Conservation (phyloP, 1,140 invertebrate species). For the Brachionus rubens region DNA sequence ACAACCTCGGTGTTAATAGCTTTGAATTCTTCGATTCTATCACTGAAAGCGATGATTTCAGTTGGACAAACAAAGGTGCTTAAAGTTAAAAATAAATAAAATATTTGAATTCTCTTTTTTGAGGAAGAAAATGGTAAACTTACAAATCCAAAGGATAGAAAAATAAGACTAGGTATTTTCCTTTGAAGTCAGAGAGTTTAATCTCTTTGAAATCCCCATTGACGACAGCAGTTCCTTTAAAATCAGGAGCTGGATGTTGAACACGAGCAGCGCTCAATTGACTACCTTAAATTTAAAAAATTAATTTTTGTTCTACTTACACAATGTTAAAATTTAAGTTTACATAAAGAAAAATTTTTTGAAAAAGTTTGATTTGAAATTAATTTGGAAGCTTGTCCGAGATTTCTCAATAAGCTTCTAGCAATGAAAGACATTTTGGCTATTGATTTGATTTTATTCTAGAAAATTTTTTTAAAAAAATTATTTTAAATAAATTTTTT, state of each 20-base stretch:
- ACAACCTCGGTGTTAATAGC: slow-evolving; percentile 82
- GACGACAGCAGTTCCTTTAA: slow-evolving; percentile 79
- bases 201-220: slow-evolving; percentile 87
- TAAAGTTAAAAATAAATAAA: not conserved
- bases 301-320: not conserved
- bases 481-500: not conserved
- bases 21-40: slow-evolving; percentile 79
- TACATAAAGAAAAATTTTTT: slow-evolving; percentile 37
- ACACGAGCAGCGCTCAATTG: slow-evolving; percentile 21
- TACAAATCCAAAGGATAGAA: slow-evolving; percentile 91
- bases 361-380: not conserved
- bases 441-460: slow-evolving; percentile 3
- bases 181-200: slow-evolving; percentile 80
- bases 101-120: not conserved
- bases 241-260: slow-evolving; percentile 68
- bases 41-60: slow-evolving; percentile 90
- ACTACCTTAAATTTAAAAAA: not conserved
- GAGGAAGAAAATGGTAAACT: not conserved
- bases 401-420: slow-evolving; percentile 18
- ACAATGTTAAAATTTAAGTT: not conserved
- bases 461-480: not conserved
- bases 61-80: slow-evolving; percentile 90
- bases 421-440: slow-evolving; percentile 27
- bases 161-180: slow-evolving; percentile 91
- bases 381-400: not conserved